Percentiles rank a stretch among this genome's conserved stretches.
Evolutionary conservation across 2,888 invertebrate genomes (phyloP).

Genomic region (Brachyopa scutellaris): DNA sequence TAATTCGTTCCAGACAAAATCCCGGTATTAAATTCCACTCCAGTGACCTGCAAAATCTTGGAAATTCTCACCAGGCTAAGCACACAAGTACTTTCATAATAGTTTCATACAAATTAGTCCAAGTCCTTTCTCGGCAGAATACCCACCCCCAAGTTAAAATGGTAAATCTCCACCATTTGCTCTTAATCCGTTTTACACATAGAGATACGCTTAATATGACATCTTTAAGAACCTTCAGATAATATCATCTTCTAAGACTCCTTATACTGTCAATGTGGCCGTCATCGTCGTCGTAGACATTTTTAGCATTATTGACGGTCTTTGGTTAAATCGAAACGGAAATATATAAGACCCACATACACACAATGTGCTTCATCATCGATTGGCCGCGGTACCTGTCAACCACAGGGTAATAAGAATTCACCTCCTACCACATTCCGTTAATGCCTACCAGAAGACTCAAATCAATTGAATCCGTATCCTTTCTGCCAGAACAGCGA

Average conservation of each 20-base stretch:
- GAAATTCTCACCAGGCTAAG: conserved; percentile 67
- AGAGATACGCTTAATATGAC: no score
- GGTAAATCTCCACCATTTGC: conserved; percentile 17
- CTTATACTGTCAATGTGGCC: neutral
- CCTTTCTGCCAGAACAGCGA: conserved; percentile 36
- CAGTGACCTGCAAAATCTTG: conserved; percentile 66
- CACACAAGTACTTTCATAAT: conserved; percentile 64
- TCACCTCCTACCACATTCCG: neutral
- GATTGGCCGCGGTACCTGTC: conserved; percentile 68
- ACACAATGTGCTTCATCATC: conserved; percentile 38
- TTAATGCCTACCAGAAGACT: neutral
- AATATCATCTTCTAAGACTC: conserved; percentile 34
- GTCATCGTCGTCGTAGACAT: neutral
- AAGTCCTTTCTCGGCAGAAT: conserved; percentile 37
- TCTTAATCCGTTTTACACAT: conserved; percentile 21
- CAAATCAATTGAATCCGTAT: conserved; percentile 66
- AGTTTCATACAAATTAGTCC: conserved; percentile 71
- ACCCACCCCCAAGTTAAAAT: neutral
- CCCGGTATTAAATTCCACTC: conserved; percentile 58
- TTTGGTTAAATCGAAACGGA: conserved; percentile 42
- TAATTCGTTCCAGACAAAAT: conserved; percentile 48
- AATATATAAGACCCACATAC: conserved; percentile 55
- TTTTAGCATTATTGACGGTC: no score
- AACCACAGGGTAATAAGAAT: conserved; percentile 51
- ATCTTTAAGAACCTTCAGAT: conserved; percentile 50